Percentiles rank a stretch among this genome's conserved stretches.
phyloP scores from a whole-genome alignment of 2,113 vertebrate species.

The Plectropomus leopardus region DNA sequence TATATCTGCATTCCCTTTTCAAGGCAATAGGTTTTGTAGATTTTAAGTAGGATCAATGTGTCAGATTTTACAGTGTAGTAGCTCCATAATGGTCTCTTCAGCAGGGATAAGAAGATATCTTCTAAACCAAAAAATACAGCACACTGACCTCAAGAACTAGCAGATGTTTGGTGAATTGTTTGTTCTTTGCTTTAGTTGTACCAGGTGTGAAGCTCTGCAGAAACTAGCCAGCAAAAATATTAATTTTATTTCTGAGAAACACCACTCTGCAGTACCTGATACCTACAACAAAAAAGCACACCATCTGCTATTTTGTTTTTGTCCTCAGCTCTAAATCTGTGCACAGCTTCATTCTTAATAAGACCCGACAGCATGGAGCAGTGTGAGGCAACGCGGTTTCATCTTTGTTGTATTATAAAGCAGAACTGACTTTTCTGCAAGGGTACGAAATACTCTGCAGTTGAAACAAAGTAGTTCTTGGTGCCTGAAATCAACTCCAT shows the following conservation, averaged over 20 bases:
- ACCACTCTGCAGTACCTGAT: background rate
- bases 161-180: slow-evolving; percentile 34
- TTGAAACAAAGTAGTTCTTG: background rate
- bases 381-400: background rate
- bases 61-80: no score
- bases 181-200: background rate
- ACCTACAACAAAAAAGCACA: slow-evolving; percentile 29
- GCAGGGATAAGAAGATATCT: background rate
- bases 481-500: background rate
- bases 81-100: slow-evolving; percentile 5
- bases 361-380: background rate
- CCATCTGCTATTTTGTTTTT: slow-evolving; percentile 36
- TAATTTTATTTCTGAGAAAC: slow-evolving; percentile 16
- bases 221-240: background rate
- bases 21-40: no score
- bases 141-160: slow-evolving; percentile 1
- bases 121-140: background rate
- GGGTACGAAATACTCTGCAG: background rate
- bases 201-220: slow-evolving; percentile 23
- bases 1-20: no score
- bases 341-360: background rate
- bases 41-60: no score
- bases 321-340: slow-evolving; percentile 27
- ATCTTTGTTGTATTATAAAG: background rate
- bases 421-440: background rate